Evolutionary conservation across 2,797 vertebrate genomes (phyloP).

Genomic region (Podarcis lilfordi): DNA sequence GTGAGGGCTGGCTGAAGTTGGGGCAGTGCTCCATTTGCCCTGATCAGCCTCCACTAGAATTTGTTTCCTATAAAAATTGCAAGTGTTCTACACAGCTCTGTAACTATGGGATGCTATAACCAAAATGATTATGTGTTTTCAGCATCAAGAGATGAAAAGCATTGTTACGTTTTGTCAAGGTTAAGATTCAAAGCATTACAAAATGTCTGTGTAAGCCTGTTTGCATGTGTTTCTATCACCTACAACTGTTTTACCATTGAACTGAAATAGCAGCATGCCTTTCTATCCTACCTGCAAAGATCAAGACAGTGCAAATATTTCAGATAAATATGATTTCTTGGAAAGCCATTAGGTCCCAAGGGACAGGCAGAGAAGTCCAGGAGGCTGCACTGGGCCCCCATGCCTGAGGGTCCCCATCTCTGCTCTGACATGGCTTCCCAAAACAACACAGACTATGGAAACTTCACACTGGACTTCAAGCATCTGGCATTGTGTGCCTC

Average conservation of each 20-base stretch:
- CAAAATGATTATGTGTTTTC: conserved; percentile 24
- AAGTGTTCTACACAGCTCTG: not conserved
- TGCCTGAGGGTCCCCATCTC: no score
- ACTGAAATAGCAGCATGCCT: conserved; percentile 8
- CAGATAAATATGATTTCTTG: not conserved
- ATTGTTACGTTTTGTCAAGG: conserved; percentile 6
- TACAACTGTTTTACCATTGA: conserved; percentile 6
- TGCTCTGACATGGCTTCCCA: no score
- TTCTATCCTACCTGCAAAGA: conserved; percentile 15
- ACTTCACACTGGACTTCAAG: no score
- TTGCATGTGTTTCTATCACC: not conserved
- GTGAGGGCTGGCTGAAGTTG: no score
- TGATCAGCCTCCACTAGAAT: not conserved
- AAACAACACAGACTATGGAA: no score
- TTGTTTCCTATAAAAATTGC: not conserved
- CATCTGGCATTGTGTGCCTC: no score
- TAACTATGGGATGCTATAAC: not conserved
- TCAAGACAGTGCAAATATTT: not conserved
- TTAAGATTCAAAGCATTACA: conserved; percentile 29
- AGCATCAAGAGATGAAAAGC: conserved; percentile 26
- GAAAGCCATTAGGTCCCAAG: not conserved
- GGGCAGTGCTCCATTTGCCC: no score
- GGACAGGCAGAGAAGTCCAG: no score
- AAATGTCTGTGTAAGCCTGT: conserved; percentile 23
- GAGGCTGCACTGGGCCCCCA: no score